phyloP scores from a whole-genome alignment of 2,113 vertebrate species.

The Bufo gargarizans region DNA sequence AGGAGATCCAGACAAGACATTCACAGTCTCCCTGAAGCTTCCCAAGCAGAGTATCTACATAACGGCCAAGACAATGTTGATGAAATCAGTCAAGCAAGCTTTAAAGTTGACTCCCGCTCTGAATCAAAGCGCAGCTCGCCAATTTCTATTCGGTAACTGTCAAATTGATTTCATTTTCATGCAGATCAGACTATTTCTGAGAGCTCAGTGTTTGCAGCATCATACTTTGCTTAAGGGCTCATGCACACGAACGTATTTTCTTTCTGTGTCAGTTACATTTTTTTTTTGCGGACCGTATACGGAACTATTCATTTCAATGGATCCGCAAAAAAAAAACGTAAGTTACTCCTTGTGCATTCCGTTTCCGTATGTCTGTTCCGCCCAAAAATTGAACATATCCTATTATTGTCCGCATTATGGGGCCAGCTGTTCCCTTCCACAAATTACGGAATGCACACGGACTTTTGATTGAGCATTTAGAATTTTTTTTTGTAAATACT shows the following conservation, averaged over 20 bases:
- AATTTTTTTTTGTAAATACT: too few species aligned
- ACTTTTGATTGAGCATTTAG: too few species aligned
- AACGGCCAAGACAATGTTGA: background rate
- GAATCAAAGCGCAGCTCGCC: background rate
- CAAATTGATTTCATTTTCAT: background rate
- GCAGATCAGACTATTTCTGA: background rate
- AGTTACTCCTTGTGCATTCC: too few species aligned
- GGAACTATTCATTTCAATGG: too few species aligned
- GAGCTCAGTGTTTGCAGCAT: background rate
- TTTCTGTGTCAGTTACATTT: too few species aligned
- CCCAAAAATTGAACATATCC: too few species aligned
- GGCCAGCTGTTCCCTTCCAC: too few species aligned
- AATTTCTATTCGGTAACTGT: background rate
- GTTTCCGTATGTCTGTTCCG: too few species aligned
- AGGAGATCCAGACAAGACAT: background rate
- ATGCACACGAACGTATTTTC: background rate
- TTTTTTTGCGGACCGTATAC: too few species aligned
- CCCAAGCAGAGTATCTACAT: background rate
- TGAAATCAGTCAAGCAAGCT: conserved; percentile 23
- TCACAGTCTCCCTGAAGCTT: background rate
- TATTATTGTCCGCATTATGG: too few species aligned
- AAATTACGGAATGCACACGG: too few species aligned
- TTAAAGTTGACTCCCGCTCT: conserved; percentile 4
- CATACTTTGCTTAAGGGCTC: background rate
- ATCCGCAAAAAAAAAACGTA: too few species aligned